A percentile compares a stretch with the other conserved stretches of the same genome.
These are phyloP conservation scores for Dasysyrphus tricinctus DNA, from an alignment of 2,888 invertebrate species.

Conservation along the genomic window DNA sequence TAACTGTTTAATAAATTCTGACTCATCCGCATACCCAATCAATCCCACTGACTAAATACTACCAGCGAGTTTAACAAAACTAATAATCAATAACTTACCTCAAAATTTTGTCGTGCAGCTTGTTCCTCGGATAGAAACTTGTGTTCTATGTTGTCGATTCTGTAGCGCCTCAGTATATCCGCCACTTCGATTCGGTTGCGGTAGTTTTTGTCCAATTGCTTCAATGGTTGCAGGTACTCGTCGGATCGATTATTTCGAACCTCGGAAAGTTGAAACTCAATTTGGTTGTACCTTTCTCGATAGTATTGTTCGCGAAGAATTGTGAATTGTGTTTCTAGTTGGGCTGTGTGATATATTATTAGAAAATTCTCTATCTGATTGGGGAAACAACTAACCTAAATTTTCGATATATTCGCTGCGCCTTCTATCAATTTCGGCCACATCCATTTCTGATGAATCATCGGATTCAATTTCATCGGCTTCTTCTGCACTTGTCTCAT, in stretches of 20 bases:
- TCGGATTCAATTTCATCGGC: slow-evolving; percentile 92
- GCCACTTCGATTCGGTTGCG: slow-evolving; percentile 94
- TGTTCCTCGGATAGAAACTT: slow-evolving; percentile 95
- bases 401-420: slow-evolving; percentile 93
- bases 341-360: slow-evolving; percentile 84
- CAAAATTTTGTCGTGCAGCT: slow-evolving; percentile 94
- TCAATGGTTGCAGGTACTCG: slow-evolving; percentile 94
- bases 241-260: slow-evolving; percentile 93
- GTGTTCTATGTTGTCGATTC: slow-evolving; percentile 92
- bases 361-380: background rate
- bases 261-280: slow-evolving; percentile 93
- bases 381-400: slow-evolving; percentile 84
- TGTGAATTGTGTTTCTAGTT: slow-evolving; percentile 94
- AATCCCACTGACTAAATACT: background rate
- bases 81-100: slow-evolving; percentile 85
- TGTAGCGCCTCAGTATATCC: slow-evolving; percentile 90
- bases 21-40: background rate
- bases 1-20: no score
- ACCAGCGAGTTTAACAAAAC: no score
- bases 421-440: slow-evolving; percentile 93
- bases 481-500: slow-evolving; percentile 89
- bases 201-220: slow-evolving; percentile 94
- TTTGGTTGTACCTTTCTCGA: slow-evolving; percentile 91
- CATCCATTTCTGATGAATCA: slow-evolving; percentile 96
- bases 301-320: slow-evolving; percentile 95